Evolutionary conservation across 2,113 vertebrate species (phyloP).

Genomic region (Fulmarus glacialis): DNA sequence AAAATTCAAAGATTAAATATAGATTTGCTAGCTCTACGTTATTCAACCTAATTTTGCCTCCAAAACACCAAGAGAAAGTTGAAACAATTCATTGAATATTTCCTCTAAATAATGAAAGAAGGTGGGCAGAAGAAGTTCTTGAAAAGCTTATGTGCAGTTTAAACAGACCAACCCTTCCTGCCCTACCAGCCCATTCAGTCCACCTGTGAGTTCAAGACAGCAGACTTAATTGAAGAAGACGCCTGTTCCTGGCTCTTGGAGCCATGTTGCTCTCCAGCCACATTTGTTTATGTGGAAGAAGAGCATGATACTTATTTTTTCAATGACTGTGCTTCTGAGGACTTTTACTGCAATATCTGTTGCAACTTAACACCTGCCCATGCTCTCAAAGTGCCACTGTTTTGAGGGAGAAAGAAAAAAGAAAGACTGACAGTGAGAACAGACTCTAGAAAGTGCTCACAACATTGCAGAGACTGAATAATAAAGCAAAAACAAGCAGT

Average conservation of each 20-base stretch:
- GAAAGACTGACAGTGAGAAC: not conserved
- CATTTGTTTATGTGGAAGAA: not conserved
- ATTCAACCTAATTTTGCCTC: not conserved
- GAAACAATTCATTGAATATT: not conserved
- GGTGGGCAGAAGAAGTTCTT: not conserved
- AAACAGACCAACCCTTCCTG: not conserved
- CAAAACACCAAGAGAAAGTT: not conserved
- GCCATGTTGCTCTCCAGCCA: not conserved
- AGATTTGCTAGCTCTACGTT: not conserved
- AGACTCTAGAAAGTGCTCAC: not conserved
- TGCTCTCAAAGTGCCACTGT: not conserved
- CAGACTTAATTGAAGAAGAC: not conserved
- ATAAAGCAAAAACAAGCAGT: not conserved
- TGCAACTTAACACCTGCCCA: not conserved
- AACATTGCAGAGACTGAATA: not conserved
- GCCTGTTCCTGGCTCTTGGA: not conserved
- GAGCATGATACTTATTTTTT: not conserved
- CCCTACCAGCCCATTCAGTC: fast-evolving
- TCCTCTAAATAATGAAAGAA: not conserved
- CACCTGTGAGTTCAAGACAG: not conserved
- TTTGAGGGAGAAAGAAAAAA: not conserved
- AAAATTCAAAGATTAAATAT: not conserved
- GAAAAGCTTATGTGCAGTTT: not conserved
- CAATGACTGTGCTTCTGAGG: not conserved
- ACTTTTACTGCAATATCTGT: not conserved